These are phyloP conservation scores for Drosophila asahinai DNA, from an alignment of 1,140 invertebrate species.

Conservation along the genomic window DNA sequence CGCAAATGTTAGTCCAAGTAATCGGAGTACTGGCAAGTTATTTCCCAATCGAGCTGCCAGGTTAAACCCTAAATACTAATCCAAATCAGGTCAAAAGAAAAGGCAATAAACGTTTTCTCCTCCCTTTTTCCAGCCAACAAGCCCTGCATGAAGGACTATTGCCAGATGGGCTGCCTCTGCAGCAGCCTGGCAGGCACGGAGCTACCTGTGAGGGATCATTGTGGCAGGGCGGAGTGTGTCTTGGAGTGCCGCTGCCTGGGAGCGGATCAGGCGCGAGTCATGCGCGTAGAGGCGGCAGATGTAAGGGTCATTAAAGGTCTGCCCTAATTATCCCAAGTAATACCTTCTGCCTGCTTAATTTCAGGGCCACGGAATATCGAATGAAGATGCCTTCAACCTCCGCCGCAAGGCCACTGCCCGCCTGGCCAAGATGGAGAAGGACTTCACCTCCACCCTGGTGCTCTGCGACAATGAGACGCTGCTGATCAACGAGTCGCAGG, in stretches of 20 bases:
- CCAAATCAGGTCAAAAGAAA: not conserved
- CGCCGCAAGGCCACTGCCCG: conserved; percentile 76
- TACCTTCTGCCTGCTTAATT: not conserved
- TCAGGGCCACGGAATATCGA: conserved; percentile 74
- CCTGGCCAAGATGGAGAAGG: conserved; percentile 82
- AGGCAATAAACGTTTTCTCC: not conserved
- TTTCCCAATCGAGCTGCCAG: too few relatives aligned
- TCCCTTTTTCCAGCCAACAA: conserved; percentile 53
- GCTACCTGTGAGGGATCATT: conserved; percentile 64
- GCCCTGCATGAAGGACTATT: conserved; percentile 65
- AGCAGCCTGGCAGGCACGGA: conserved; percentile 60
- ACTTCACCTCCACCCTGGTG: conserved; percentile 81
- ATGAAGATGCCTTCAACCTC: conserved; percentile 79
- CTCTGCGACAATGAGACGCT: conserved; percentile 80
- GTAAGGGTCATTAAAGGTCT: not conserved
- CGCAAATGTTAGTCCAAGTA: too few relatives aligned
- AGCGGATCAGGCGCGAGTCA: conserved; percentile 54
- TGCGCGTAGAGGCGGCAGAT: conserved; percentile 71
- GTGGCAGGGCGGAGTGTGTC: conserved; percentile 66
- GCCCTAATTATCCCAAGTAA: not conserved
- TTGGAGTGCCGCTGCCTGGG: conserved; percentile 67
- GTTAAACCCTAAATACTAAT: not conserved
- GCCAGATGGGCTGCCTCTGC: conserved; percentile 78
- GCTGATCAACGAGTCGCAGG: conserved; percentile 76
- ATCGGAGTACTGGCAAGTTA: too few relatives aligned